Percentiles rank a stretch among this genome's conserved stretches.
These are phyloP conservation scores for Mesembrinibis cayennensis DNA, from an alignment of 2,113 vertebrate genomes.

Conservation along the genomic window DNA sequence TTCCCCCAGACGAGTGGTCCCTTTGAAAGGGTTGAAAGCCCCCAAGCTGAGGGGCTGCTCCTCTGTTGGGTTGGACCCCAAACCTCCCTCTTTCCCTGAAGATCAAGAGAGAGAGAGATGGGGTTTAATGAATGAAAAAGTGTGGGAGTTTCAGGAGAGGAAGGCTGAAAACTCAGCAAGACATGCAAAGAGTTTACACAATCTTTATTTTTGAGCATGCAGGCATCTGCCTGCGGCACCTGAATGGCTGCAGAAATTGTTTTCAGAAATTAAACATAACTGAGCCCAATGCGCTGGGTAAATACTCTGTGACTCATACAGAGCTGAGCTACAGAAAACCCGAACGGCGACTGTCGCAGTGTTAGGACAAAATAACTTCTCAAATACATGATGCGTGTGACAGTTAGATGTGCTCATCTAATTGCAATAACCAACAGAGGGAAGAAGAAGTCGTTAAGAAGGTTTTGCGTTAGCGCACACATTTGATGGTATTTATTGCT, in stretches of 20 bases:
- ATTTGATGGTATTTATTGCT: neutral
- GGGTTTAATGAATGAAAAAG: neutral
- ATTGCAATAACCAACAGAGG: neutral
- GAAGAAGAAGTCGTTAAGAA: neutral
- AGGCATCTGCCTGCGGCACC: neutral
- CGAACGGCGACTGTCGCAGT: neutral
- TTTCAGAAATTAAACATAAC: slow-evolving; percentile 36
- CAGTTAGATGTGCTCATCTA: slow-evolving; percentile 37
- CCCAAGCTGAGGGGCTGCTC: neutral
- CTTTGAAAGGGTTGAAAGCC: neutral
- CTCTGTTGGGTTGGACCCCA: neutral
- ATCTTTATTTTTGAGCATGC: neutral
- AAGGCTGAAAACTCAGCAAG: neutral
- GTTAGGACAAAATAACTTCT: neutral
- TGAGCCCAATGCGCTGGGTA: neutral
- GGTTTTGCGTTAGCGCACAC: neutral
- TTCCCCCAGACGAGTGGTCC: neutral
- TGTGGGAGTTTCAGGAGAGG: neutral
- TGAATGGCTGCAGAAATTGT: neutral
- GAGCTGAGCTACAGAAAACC: neutral
- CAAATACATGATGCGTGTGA: neutral
- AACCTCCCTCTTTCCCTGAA: neutral
- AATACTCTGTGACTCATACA: slow-evolving; percentile 1
- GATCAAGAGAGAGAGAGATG: neutral
- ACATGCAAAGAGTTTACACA: neutral